phyloP scores from a whole-genome alignment of 2,888 invertebrate genomes.

The Neuroscelio doddi region DNA sequence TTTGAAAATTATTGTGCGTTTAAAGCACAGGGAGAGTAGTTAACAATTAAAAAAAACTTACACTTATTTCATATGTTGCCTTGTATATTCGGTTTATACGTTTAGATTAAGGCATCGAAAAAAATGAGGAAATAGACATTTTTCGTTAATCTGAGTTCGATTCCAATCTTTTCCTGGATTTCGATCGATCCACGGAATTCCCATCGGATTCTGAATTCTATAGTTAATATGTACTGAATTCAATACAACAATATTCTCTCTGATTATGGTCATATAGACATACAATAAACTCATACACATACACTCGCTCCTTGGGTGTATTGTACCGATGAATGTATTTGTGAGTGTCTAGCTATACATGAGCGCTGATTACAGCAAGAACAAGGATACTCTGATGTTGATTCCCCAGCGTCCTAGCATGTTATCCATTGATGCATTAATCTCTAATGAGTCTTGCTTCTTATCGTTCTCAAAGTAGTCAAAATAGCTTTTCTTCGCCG shows the following conservation, averaged over 20 bases:
- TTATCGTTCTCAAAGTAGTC: conserved; percentile 15
- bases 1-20: no score
- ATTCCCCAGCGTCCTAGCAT: conserved; percentile 16
- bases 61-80: no score
- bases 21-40: no score
- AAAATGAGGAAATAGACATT: no score
- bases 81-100: no score
- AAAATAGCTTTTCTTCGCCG: conserved; percentile 10
- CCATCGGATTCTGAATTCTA: not conserved
- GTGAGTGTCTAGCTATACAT: no score
- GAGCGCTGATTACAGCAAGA: conserved; percentile 41
- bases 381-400: conserved; percentile 26
- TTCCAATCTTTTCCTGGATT: not conserved
- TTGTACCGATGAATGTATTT: conserved; percentile 2
- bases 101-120: no score
- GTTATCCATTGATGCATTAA: conserved; percentile 30
- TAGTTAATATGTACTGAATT: not conserved
- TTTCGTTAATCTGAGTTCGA: no score
- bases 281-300: not conserved
- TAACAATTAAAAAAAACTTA: no score
- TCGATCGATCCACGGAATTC: conserved; percentile 1
- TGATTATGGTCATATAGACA: conserved; percentile 1
- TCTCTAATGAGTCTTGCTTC: conserved; percentile 32
- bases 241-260: not conserved
- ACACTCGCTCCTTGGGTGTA: not conserved